Conservation (phyloP, 2,888 invertebrate species). For the Antitype chi region DNA sequence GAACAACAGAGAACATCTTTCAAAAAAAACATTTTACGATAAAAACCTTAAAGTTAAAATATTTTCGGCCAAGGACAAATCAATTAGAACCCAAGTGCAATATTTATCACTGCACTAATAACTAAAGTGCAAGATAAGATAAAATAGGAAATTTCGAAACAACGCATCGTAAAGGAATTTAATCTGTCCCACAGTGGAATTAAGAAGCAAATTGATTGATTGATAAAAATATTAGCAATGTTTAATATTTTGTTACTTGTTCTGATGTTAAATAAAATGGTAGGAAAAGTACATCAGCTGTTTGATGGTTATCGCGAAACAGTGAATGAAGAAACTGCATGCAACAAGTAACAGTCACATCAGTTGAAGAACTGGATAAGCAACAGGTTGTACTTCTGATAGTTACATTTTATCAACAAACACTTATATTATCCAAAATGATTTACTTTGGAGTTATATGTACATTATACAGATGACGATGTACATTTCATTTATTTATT, state of each 20-base stretch:
- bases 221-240: conserved; percentile 15
- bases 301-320: conserved; percentile 12
- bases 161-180: conserved; percentile 56
- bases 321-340: conserved; percentile 32
- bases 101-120: conserved; percentile 67
- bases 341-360: conserved; percentile 47
- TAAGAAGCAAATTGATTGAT: conserved; percentile 29
- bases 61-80: conserved; percentile 38
- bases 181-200: conserved; percentile 31
- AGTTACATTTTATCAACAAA: conserved; percentile 2
- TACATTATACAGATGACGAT: background rate
- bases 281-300: background rate
- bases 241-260: conserved; percentile 4
- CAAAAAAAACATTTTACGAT: background rate
- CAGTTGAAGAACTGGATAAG: conserved; percentile 21
- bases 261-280: conserved; percentile 1
- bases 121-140: conserved; percentile 66
- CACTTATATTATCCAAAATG: background rate
- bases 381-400: conserved; percentile 45
- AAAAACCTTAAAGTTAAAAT: conserved; percentile 14
- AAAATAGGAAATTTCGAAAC: conserved; percentile 40
- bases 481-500: too few relatives aligned
- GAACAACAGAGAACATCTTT: background rate
- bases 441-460: background rate
- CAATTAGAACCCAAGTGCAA: conserved; percentile 69